These are phyloP conservation scores for Oryctes rhinoceros DNA, from an alignment of 1,140 invertebrate species.

Conservation along the genomic window DNA sequence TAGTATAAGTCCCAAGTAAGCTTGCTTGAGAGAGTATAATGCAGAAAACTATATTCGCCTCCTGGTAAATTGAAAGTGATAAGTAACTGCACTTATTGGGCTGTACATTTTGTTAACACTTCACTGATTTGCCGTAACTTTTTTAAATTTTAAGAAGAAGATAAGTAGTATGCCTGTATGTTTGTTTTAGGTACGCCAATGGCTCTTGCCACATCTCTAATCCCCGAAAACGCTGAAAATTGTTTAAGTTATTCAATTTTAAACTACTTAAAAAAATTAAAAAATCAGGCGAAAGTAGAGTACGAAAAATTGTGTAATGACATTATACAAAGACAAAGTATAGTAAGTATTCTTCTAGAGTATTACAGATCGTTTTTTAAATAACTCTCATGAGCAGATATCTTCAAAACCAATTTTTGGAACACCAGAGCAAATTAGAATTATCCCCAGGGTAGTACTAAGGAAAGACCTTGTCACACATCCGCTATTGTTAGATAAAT, in stretches of 20 bases:
- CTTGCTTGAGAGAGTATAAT: no score
- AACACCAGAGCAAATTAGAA: slow-evolving; percentile 56
- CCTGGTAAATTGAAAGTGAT: no score
- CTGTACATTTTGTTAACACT: no score
- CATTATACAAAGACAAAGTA: slow-evolving; percentile 58
- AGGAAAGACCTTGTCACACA: slow-evolving; percentile 83
- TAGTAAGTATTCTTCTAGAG: slow-evolving; percentile 47
- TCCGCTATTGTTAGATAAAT: slow-evolving; percentile 82
- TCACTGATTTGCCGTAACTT: no score
- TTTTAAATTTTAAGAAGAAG: background rate
- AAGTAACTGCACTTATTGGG: no score
- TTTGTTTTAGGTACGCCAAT: slow-evolving; percentile 67
- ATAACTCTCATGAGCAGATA: slow-evolving; percentile 41
- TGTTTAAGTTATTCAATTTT: slow-evolving; percentile 92
- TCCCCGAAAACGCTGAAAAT: slow-evolving; percentile 93
- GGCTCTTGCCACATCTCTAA: slow-evolving; percentile 80
- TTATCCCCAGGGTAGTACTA: slow-evolving; percentile 75
- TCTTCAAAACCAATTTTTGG: slow-evolving; percentile 56
- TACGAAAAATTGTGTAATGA: slow-evolving; percentile 85
- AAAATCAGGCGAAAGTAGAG: slow-evolving; percentile 95
- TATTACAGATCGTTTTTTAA: background rate
- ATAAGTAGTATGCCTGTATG: background rate
- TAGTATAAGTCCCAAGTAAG: no score
- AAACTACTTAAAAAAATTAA: slow-evolving; percentile 94
- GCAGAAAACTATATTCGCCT: no score